phyloP scores from a whole-genome alignment of 2,797 vertebrate species.

The Bovichtus variegatus region DNA sequence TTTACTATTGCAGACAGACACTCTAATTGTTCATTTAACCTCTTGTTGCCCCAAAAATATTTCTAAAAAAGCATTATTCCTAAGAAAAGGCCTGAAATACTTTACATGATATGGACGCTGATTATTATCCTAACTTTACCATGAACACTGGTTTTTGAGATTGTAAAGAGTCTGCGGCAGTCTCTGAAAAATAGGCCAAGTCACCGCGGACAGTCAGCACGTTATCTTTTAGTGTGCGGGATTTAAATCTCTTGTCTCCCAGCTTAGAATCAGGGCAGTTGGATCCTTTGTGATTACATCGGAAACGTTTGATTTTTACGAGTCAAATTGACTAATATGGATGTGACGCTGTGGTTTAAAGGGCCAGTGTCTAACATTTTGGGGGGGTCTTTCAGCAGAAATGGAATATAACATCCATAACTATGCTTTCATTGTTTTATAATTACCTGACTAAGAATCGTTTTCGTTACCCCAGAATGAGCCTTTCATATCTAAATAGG shows the following conservation, averaged over 20 bases:
- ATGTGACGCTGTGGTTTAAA: slow-evolving; percentile 7
- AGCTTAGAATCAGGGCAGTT: slow-evolving; percentile 10
- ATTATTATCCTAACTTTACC: neutral
- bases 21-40: neutral
- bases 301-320: slow-evolving; percentile 8
- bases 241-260: slow-evolving; percentile 24
- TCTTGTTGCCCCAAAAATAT: neutral
- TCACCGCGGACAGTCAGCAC: slow-evolving; percentile 2
- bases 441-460: too few species aligned
- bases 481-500: too few species aligned
- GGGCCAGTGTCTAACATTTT: too few species aligned
- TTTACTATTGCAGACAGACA: neutral
- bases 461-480: too few species aligned
- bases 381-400: too few species aligned
- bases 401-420: too few species aligned
- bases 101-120: neutral
- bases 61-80: neutral
- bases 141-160: neutral
- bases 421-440: too few species aligned
- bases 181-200: slow-evolving; percentile 36
- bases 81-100: neutral
- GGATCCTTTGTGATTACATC: slow-evolving; percentile 15
- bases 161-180: neutral
- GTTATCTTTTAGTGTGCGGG: slow-evolving; percentile 17
- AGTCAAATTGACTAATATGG: neutral